phyloP scores from a whole-genome alignment of 2,797 vertebrate genomes.

The Tenualosa ilisha region DNA sequence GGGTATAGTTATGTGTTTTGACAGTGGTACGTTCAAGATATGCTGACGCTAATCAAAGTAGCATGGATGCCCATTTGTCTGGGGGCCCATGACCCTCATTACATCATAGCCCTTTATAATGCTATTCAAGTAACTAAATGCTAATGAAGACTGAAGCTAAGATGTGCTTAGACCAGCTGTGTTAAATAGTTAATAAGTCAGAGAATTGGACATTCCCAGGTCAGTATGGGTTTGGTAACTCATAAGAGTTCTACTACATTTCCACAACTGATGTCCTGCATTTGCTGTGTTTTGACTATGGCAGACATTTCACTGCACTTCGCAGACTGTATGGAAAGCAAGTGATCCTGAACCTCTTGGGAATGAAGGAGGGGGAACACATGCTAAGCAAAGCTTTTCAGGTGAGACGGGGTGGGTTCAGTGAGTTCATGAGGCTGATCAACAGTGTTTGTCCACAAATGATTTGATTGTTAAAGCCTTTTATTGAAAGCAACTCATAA shows the following conservation, averaged over 20 bases:
- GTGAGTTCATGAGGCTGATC: background rate
- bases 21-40: no score
- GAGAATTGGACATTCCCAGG: background rate
- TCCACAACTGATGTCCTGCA: constrained; percentile 8
- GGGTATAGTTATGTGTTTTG: no score
- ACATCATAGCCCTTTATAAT: background rate
- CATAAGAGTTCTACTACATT: background rate
- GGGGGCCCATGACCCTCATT: background rate
- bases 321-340: constrained; percentile 92
- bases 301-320: constrained; percentile 92
- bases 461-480: no score
- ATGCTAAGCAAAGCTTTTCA: constrained; percentile 99
- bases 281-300: constrained; percentile 47
- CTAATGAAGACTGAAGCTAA: background rate
- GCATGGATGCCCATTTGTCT: background rate
- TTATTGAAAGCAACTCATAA: no score
- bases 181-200: background rate
- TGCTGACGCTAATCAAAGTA: no score
- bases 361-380: constrained; percentile 96
- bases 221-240: background rate
- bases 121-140: background rate
- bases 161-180: no score
- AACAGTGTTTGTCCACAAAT: no score
- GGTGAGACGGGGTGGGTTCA: constrained; percentile 67
- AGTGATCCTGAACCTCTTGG: constrained; percentile 94